phyloP scores from a whole-genome alignment of 1,140 invertebrate species.

The Hyphantria cunea region DNA sequence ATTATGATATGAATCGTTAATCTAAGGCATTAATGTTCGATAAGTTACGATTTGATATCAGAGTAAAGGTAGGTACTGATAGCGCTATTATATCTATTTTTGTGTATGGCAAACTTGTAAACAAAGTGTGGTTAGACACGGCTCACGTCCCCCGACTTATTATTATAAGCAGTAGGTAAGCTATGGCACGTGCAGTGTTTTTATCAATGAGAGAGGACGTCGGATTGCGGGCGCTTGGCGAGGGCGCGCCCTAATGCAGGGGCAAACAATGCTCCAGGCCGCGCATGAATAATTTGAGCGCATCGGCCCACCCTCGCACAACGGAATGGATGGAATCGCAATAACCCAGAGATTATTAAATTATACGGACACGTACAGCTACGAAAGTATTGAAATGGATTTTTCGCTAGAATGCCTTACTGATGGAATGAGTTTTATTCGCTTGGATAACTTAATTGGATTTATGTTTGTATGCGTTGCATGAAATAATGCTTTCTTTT shows the following conservation, averaged over 20 bases:
- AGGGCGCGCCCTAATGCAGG: conserved; percentile 60
- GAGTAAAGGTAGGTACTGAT: neutral
- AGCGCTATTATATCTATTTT: conserved; percentile 2
- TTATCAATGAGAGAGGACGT: conserved; percentile 59
- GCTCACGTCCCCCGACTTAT: conserved; percentile 40
- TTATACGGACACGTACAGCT: conserved; percentile 55
- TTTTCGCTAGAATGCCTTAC: conserved; percentile 35
- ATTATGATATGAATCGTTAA: neutral
- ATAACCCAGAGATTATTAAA: conserved; percentile 73
- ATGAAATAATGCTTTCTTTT: conserved; percentile 3
- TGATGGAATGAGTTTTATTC: conserved; percentile 26
- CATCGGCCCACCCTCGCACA: conserved; percentile 30
- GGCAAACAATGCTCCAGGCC: conserved; percentile 64
- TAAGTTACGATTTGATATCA: neutral
- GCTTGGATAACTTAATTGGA: conserved; percentile 19
- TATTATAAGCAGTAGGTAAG: conserved; percentile 73
- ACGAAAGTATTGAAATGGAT: conserved; percentile 43
- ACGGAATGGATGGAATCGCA: conserved; percentile 58
- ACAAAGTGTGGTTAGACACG: conserved; percentile 6
- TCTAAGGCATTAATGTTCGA: neutral
- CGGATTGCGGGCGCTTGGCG: conserved; percentile 32
- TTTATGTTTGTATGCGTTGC: conserved; percentile 6
- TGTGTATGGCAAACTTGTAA: neutral
- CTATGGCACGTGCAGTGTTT: conserved; percentile 74
- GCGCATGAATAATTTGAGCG: conserved; percentile 71